These are phyloP conservation scores for Melolontha melolontha DNA, from an alignment of 2,888 invertebrate species.

Conservation along the genomic window DNA sequence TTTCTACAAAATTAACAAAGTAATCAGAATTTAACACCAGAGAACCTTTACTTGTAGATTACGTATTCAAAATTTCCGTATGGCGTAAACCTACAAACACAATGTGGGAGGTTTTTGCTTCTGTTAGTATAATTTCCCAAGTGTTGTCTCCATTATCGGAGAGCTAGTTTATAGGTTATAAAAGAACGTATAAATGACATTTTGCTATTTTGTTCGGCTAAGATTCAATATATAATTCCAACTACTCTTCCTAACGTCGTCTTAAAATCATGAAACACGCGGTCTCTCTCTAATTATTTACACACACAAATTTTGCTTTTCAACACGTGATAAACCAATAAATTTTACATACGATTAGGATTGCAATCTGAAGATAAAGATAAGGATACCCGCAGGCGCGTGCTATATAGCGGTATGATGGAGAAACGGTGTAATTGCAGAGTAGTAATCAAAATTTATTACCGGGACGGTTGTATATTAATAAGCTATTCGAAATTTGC, in stretches of 20 bases:
- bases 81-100: too few relatives aligned
- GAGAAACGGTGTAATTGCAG: slow-evolving; percentile 25
- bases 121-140: too few relatives aligned
- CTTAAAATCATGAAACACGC: slow-evolving; percentile 1
- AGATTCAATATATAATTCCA: too few relatives aligned
- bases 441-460: slow-evolving; percentile 40
- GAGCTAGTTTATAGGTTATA: too few relatives aligned
- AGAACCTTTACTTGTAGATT: too few relatives aligned
- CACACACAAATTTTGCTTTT: slow-evolving; percentile 14
- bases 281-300: slow-evolving; percentile 6
- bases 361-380: slow-evolving; percentile 35
- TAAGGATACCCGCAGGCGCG: slow-evolving; percentile 10
- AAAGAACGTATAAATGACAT: too few relatives aligned
- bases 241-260: neutral
- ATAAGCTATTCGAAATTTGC: slow-evolving; percentile 40
- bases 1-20: too few relatives aligned
- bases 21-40: too few relatives aligned
- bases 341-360: slow-evolving; percentile 27
- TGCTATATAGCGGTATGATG: slow-evolving; percentile 10
- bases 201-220: too few relatives aligned
- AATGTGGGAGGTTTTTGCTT: too few relatives aligned
- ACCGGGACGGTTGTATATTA: slow-evolving; percentile 35
- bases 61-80: too few relatives aligned
- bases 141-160: too few relatives aligned
- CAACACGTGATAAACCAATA: slow-evolving; percentile 38